Percentiles rank a stretch among this genome's conserved stretches.
Evolutionary conservation across 1,140 invertebrate species (phyloP).

Genomic region (Neodiprion lecontei): DNA sequence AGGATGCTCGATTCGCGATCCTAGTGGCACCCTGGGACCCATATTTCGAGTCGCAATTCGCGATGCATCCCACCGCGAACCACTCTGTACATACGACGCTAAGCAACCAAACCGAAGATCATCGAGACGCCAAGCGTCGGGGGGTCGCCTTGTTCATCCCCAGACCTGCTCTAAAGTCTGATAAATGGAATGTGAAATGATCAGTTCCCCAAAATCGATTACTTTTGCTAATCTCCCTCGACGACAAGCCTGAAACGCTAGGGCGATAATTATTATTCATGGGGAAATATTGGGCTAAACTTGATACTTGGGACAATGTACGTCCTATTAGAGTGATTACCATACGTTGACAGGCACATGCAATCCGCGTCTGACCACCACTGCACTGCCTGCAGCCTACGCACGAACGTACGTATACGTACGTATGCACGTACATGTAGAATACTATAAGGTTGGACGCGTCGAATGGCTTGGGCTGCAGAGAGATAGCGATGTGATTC

Average conservation of each 20-base stretch:
- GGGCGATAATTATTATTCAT: not conserved
- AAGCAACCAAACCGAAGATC: not conserved
- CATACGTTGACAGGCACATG: conserved; percentile 34
- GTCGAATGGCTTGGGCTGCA: not conserved
- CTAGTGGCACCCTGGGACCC: conserved; percentile 34
- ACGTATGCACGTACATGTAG: conserved; percentile 1
- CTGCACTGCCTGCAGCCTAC: not conserved
- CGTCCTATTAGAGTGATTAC: conserved; percentile 36
- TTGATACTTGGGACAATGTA: conserved; percentile 27
- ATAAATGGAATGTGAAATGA: too few relatives aligned
- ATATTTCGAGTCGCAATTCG: conserved; percentile 33
- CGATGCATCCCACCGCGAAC: conserved; percentile 12
- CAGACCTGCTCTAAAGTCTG: not conserved
- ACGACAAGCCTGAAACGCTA: not conserved
- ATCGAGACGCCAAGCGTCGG: not conserved
- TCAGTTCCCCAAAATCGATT: too few relatives aligned
- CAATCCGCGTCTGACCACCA: conserved; percentile 12
- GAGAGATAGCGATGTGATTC: conserved; percentile 16
- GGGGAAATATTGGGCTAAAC: not conserved
- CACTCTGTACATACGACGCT: too few relatives aligned
- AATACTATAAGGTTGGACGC: conserved; percentile 6
- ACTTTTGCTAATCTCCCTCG: too few relatives aligned
- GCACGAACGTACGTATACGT: not conserved
- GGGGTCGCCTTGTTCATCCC: not conserved
- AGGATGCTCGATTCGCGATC: conserved; percentile 28